phyloP scores from a whole-genome alignment of 1,140 invertebrate genomes.

The Drosophila kurseongensis region DNA sequence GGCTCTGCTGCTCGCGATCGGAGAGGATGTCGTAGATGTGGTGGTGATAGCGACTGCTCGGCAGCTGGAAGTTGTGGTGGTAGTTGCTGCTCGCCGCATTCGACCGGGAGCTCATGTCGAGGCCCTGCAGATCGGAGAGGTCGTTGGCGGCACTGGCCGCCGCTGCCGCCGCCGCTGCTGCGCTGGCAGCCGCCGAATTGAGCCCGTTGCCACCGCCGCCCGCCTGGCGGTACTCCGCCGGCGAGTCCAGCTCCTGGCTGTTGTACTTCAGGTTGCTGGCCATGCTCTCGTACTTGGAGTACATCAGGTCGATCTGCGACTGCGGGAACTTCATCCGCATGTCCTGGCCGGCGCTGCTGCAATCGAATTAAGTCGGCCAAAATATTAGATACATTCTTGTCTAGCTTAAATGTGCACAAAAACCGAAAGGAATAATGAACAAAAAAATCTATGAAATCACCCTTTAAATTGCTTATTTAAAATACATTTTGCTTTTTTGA shows the following conservation, averaged over 20 bases:
- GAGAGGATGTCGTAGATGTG: conserved; percentile 84
- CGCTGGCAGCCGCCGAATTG: conserved; percentile 52
- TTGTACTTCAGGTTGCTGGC: conserved; percentile 80
- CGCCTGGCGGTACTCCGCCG: conserved; percentile 71
- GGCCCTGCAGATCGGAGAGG: conserved; percentile 80
- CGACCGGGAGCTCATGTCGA: conserved; percentile 83
- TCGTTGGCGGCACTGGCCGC: conserved; percentile 72
- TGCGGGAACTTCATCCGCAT: conserved; percentile 84
- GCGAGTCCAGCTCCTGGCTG: conserved; percentile 80
- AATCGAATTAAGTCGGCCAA: neutral
- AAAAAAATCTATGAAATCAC: too few relatives aligned
- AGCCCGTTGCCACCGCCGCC: conserved; percentile 49
- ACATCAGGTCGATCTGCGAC: conserved; percentile 84
- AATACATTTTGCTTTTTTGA: too few relatives aligned
- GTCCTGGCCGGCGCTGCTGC: conserved; percentile 69
- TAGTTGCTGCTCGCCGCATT: conserved; percentile 79
- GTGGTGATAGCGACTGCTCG: conserved; percentile 81
- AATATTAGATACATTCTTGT: too few relatives aligned
- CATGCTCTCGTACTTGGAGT: conserved; percentile 84
- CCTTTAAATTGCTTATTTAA: too few relatives aligned
- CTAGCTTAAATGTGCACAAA: too few relatives aligned
- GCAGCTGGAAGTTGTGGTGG: conserved; percentile 84
- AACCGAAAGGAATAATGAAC: too few relatives aligned
- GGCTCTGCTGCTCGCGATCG: conserved; percentile 80
- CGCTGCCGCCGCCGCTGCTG: conserved; percentile 56